Percentiles rank a stretch among this genome's conserved stretches.
Conservation (phyloP, 2,888 invertebrate genomes). For the Cerceris rybyensis region DNA sequence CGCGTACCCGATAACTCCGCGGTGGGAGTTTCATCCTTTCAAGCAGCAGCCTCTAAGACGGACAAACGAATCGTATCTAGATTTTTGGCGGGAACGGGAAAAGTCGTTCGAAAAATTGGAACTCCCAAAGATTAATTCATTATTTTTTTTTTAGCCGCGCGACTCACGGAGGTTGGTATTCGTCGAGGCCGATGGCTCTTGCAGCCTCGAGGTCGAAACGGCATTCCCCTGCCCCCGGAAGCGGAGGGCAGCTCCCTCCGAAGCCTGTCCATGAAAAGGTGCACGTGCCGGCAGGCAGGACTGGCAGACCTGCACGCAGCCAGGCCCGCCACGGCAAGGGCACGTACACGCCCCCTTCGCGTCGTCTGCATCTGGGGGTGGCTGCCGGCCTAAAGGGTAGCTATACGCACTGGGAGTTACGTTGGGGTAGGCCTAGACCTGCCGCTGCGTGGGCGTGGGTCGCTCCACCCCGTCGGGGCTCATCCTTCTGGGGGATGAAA, state of each 20-base stretch:
- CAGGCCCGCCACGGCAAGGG: conserved; percentile 62
- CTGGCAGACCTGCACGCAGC: conserved; percentile 57
- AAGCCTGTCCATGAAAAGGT: conserved; percentile 50
- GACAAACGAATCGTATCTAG: too few species aligned
- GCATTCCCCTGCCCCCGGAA: not conserved
- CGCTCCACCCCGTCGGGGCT: conserved; percentile 75
- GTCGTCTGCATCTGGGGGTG: conserved; percentile 72
- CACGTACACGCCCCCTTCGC: conserved; percentile 78
- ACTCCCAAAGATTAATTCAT: conserved; percentile 3
- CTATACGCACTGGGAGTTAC: conserved; percentile 70
- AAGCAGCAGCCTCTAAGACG: too few species aligned
- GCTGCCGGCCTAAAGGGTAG: conserved; percentile 66
- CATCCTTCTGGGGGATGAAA: conserved; percentile 72
- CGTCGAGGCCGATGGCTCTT: conserved; percentile 50
- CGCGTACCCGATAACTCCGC: too few species aligned
- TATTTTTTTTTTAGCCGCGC: not conserved
- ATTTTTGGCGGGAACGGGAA: not conserved
- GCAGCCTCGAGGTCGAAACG: conserved; percentile 59
- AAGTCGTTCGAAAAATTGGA: conserved; percentile 8
- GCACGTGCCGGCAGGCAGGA: conserved; percentile 60
- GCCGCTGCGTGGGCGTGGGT: conserved; percentile 75
- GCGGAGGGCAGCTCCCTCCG: not conserved
- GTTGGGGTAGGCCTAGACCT: conserved; percentile 76
- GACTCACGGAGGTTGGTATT: conserved; percentile 5
- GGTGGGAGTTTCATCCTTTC: too few species aligned